These are phyloP conservation scores for Dromius quadrimaculatus DNA, from an alignment of 2,888 invertebrate species.

Conservation along the genomic window DNA sequence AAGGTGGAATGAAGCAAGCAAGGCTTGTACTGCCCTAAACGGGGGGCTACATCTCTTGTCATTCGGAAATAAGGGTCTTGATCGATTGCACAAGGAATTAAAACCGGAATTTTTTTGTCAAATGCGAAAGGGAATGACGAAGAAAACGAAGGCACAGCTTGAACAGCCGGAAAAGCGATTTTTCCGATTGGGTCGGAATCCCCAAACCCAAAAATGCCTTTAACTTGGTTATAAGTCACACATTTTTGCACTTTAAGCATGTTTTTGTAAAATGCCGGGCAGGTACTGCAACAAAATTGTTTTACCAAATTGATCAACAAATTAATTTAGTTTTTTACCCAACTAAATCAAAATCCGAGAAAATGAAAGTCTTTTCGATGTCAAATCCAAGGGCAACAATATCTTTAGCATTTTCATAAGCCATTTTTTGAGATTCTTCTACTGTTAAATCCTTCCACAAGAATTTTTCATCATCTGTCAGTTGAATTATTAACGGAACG, in stretches of 20 bases:
- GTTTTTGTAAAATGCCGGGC: conserved; percentile 93
- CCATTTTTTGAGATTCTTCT: conserved; percentile 87
- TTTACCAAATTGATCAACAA: too few species aligned
- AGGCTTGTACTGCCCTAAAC: conserved; percentile 89
- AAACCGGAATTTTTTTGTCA: conserved; percentile 80
- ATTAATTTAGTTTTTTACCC: conserved; percentile 73
- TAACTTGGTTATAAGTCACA: conserved; percentile 97
- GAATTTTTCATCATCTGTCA: conserved; percentile 98
- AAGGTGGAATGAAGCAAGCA: conserved; percentile 76
- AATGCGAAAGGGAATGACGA: conserved; percentile 94
- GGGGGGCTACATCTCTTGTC: conserved; percentile 97
- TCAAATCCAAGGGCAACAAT: conserved; percentile 98
- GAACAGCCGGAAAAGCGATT: conserved; percentile 95
- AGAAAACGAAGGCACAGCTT: conserved; percentile 94
- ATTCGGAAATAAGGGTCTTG: conserved; percentile 99
- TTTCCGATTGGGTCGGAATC: conserved; percentile 97
- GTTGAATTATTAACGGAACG: conserved; percentile 94
- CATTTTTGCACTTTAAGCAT: conserved; percentile 92
- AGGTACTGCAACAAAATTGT: conserved; percentile 73
- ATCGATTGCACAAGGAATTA: conserved; percentile 99
- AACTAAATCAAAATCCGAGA: conserved; percentile 93
- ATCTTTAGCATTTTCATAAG: conserved; percentile 94
- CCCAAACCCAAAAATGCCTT: conserved; percentile 97
- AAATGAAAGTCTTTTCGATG: conserved; percentile 94
- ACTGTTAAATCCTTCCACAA: conserved; percentile 95